A percentile compares a stretch with the other conserved stretches of the same genome.
phyloP scores from a whole-genome alignment of 2,113 vertebrate species.

The Setophaga kirtlandii region DNA sequence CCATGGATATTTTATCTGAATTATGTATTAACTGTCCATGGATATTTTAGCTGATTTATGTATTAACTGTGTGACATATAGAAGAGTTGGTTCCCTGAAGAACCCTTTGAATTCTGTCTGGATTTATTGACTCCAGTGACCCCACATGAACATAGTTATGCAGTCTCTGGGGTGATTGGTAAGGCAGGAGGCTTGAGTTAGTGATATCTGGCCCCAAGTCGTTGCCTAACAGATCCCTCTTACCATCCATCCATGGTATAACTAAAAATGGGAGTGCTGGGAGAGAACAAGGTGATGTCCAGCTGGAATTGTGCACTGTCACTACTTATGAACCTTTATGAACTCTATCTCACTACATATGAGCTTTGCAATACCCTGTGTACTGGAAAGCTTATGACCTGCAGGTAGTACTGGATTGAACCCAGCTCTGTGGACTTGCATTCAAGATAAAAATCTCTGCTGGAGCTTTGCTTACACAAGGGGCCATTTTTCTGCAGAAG shows the following conservation, averaged over 20 bases:
- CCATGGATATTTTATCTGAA: not conserved
- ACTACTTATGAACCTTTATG: not conserved
- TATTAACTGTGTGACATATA: not conserved
- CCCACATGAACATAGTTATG: not conserved
- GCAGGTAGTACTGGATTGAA: not conserved
- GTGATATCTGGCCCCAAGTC: not conserved
- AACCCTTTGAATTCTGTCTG: not conserved
- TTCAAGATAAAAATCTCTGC: not conserved
- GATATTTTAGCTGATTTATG: not conserved
- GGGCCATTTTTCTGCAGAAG: not conserved
- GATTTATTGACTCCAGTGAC: not conserved
- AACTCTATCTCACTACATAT: not conserved
- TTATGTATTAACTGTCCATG: not conserved
- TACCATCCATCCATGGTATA: not conserved
- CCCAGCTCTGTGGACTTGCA: not conserved
- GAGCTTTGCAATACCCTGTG: not conserved
- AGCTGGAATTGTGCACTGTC: not conserved
- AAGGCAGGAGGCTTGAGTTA: not conserved
- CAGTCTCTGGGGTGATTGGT: not conserved
- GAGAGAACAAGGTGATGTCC: not conserved
- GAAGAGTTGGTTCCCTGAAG: not conserved
- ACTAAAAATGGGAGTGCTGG: not conserved
- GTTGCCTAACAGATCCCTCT: not conserved
- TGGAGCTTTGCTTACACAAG: not conserved
- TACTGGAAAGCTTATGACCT: not conserved